These are phyloP conservation scores for Promerops cafer DNA, from an alignment of 2,113 vertebrate species.

Conservation along the genomic window DNA sequence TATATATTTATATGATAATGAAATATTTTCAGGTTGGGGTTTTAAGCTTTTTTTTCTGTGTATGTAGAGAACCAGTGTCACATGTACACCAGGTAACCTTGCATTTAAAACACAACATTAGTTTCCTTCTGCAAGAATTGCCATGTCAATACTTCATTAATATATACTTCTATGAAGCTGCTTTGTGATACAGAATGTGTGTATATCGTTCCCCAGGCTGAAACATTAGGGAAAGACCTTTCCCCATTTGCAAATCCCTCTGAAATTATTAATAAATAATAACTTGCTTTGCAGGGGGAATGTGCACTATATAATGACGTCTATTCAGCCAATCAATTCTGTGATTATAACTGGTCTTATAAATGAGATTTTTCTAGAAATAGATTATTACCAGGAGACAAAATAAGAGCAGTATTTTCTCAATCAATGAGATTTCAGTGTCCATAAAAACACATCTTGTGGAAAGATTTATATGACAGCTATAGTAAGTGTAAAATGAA, in stretches of 20 bases:
- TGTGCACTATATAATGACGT: neutral
- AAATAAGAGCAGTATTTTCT: neutral
- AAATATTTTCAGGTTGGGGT: neutral
- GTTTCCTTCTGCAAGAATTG: neutral
- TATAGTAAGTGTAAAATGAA: neutral
- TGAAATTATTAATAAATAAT: neutral
- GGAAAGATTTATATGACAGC: neutral
- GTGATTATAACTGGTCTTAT: neutral
- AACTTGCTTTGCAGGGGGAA: neutral
- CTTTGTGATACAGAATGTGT: neutral
- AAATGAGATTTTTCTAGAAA: neutral
- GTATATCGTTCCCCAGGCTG: neutral
- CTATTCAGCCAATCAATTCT: neutral
- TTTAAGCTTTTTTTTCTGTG: accelerated
- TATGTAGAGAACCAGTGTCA: neutral
- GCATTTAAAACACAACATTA: neutral
- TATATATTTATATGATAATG: neutral
- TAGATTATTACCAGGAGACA: neutral
- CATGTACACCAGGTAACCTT: neutral
- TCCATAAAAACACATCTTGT: neutral
- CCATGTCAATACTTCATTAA: neutral
- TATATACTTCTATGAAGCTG: neutral
- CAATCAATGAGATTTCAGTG: neutral
- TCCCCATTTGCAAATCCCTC: neutral
- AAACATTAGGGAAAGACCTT: neutral